Conservation (phyloP, 1,140 invertebrate genomes). For the Parapsyche elsis region DNA sequence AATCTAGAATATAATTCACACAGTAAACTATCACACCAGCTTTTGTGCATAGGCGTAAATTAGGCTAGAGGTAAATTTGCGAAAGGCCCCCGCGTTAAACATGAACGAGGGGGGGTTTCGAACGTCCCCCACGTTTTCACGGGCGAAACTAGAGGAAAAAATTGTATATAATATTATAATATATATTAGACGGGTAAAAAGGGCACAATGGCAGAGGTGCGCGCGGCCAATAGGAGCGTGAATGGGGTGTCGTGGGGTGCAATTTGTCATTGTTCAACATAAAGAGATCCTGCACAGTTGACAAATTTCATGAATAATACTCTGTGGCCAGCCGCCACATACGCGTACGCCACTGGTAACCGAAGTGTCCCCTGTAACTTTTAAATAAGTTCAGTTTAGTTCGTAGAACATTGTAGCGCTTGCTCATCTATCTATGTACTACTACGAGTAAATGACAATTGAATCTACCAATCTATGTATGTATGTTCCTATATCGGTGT, state of each 20-base stretch:
- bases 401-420: too few relatives aligned
- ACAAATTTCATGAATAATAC: constrained; percentile 44
- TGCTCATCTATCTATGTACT: too few relatives aligned
- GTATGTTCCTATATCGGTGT: too few relatives aligned
- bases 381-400: too few relatives aligned
- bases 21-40: too few relatives aligned
- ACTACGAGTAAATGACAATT: too few relatives aligned
- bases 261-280: constrained; percentile 44
- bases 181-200: constrained; percentile 18
- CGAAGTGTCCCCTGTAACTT: too few relatives aligned
- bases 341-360: background rate
- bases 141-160: background rate
- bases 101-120: background rate
- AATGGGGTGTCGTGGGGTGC: constrained; percentile 11
- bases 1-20: too few relatives aligned
- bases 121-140: background rate
- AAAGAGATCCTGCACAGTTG: constrained; percentile 40
- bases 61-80: background rate
- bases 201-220: constrained; percentile 34
- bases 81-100: constrained; percentile 6
- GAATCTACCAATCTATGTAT: too few relatives aligned
- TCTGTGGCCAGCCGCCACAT: constrained; percentile 4
- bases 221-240: constrained; percentile 34
- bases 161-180: constrained; percentile 8
- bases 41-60: too few relatives aligned